phyloP scores from a whole-genome alignment of 2,113 vertebrate species.

The Ciconia maguari region DNA sequence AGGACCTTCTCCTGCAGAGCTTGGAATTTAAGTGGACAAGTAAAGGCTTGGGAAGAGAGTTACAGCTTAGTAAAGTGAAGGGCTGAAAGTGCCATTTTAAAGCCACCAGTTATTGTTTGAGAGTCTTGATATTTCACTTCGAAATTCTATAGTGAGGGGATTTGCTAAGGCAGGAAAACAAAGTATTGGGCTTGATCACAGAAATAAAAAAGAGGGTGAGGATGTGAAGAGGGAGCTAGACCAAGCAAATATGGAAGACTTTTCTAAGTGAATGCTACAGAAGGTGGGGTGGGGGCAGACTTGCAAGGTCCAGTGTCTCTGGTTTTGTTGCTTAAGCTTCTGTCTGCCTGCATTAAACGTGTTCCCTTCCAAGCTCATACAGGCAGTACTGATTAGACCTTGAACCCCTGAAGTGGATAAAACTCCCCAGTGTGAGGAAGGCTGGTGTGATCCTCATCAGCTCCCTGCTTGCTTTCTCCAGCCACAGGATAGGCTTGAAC shows the following conservation, averaged over 20 bases:
- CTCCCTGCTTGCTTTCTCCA: background rate
- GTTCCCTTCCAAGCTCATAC: background rate
- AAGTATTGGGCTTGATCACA: background rate
- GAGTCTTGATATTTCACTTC: background rate
- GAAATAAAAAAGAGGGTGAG: background rate
- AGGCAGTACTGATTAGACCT: background rate
- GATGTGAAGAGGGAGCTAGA: background rate
- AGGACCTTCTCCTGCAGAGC: background rate
- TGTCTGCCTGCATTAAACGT: background rate
- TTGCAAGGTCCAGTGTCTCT: background rate
- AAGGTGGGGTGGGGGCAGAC: background rate
- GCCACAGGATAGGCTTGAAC: background rate
- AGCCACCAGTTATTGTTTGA: background rate
- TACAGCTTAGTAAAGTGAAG: background rate
- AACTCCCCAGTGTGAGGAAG: background rate
- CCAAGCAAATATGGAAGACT: background rate
- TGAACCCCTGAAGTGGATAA: background rate
- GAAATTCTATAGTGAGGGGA: background rate
- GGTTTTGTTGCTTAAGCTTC: background rate
- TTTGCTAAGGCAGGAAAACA: background rate
- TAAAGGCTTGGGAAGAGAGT: background rate
- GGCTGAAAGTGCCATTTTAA: background rate
- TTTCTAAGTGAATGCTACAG: background rate
- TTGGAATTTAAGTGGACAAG: background rate
- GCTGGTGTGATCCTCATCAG: background rate